phyloP scores from a whole-genome alignment of 2,888 invertebrate species.

The Oscheius sp. region DNA sequence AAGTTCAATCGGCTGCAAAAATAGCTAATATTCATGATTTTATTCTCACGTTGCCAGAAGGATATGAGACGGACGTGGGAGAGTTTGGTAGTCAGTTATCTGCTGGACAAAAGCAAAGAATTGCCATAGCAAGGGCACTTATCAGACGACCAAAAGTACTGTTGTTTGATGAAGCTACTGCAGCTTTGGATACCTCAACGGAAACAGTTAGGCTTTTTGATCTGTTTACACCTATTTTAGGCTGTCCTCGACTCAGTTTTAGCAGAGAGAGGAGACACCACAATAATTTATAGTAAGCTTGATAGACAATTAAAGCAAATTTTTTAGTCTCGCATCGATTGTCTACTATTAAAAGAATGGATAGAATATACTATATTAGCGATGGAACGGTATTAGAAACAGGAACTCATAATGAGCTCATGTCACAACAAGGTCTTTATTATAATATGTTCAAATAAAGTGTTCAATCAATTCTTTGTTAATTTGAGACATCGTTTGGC shows the following conservation, averaged over 20 bases:
- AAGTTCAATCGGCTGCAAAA: conserved; percentile 71
- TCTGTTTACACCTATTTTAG: conserved; percentile 27
- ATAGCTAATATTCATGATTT: conserved; percentile 73
- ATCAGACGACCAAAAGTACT: conserved; percentile 72
- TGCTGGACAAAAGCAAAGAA: conserved; percentile 87
- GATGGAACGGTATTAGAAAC: conserved; percentile 65
- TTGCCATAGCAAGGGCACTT: conserved; percentile 85
- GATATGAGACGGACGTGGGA: conserved; percentile 82
- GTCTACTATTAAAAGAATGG: conserved; percentile 74
- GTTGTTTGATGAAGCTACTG: conserved; percentile 67
- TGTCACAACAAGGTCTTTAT: conserved; percentile 60
- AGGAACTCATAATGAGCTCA: conserved; percentile 61
- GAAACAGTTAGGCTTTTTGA: conserved; percentile 45
- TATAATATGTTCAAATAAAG: conserved; percentile 67
- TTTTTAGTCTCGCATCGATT: conserved; percentile 73
- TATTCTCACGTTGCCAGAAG: conserved; percentile 74
- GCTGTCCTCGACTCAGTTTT: conserved; percentile 1
- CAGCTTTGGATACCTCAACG: conserved; percentile 61
- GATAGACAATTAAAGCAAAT: no score
- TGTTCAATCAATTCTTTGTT: no score
- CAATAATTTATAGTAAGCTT: not conserved
- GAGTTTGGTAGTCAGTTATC: conserved; percentile 82
- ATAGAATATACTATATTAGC: conserved; percentile 73
- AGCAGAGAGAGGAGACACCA: not conserved
- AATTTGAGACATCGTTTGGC: no score